Evolutionary conservation across 2,888 invertebrate species (phyloP).

Genomic region (Bombylius major): DNA sequence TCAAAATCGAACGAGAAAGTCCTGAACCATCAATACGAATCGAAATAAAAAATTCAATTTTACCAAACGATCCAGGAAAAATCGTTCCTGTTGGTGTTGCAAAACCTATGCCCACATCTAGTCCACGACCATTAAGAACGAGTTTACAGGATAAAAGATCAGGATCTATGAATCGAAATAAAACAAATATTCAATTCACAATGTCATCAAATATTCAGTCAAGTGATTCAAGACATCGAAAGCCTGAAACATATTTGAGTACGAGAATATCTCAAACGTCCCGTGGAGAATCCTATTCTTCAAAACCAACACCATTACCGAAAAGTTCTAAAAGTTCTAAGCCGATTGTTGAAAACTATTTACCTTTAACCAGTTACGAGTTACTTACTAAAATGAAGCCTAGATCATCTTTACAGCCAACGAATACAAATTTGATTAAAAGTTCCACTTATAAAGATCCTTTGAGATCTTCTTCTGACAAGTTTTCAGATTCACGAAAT

Average conservation of each 20-base stretch:
- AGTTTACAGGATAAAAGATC: too few relatives aligned
- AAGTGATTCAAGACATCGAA: too few relatives aligned
- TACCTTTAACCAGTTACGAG: slow-evolving; percentile 8
- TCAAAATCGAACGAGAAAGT: slow-evolving; percentile 17
- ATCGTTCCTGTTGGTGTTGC: slow-evolving; percentile 35
- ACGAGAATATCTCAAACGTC: too few relatives aligned
- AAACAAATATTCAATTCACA: too few relatives aligned
- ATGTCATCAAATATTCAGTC: too few relatives aligned
- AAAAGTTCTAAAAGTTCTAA: not conserved
- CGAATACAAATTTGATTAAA: too few relatives aligned
- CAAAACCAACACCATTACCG: not conserved
- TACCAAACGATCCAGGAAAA: slow-evolving; percentile 29
- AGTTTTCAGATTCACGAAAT: not conserved
- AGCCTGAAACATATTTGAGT: too few relatives aligned
- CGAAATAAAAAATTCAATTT: slow-evolving; percentile 34
- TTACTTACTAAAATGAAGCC: slow-evolving; percentile 5
- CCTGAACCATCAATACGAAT: slow-evolving; percentile 28
- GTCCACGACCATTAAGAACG: too few relatives aligned
- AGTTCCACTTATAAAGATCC: too few relatives aligned
- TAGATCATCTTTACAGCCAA: not conserved
- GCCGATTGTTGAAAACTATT: not conserved
- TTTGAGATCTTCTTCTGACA: not conserved
- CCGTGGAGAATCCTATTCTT: too few relatives aligned
- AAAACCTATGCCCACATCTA: slow-evolving; percentile 27
- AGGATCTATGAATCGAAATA: too few relatives aligned